Evolutionary conservation across 2,888 invertebrate species (phyloP).

Genomic region (Pachycephus smyrnensis): DNA sequence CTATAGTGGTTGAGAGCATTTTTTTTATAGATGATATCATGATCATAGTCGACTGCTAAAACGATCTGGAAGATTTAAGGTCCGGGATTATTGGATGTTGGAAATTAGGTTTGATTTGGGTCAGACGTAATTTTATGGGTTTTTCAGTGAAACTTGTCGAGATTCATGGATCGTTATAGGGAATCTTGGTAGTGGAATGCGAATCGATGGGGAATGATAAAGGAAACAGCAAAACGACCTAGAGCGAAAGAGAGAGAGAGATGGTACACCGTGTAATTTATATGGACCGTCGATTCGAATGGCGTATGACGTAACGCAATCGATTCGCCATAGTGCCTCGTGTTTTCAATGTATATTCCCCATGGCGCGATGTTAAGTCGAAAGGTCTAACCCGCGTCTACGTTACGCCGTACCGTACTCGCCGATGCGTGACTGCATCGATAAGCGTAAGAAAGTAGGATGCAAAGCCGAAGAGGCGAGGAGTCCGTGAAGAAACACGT

Average conservation of each 20-base stretch:
- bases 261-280: background rate
- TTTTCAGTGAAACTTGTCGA: too few species aligned
- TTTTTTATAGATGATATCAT: too few species aligned
- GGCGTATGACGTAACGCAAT: conserved; percentile 8
- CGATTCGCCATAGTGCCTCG: conserved; percentile 6
- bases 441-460: conserved; percentile 22
- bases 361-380: conserved; percentile 1
- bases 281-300: conserved; percentile 5
- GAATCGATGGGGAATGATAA: too few species aligned
- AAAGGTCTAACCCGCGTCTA: background rate
- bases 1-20: too few species aligned
- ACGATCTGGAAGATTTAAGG: too few species aligned
- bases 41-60: too few species aligned
- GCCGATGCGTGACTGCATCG: conserved; percentile 33
- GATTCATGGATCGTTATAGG: too few species aligned
- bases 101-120: too few species aligned
- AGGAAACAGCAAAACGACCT: too few species aligned
- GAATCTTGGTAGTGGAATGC: too few species aligned
- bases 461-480: background rate
- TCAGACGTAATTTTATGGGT: too few species aligned
- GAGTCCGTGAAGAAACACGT: background rate
- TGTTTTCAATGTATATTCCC: conserved; percentile 1
- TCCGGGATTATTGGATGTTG: too few species aligned
- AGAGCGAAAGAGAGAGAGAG: background rate
- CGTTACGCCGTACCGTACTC: conserved; percentile 19